Conservation (phyloP, 1,140 invertebrate species). For the Drosophila simulans region DNA sequence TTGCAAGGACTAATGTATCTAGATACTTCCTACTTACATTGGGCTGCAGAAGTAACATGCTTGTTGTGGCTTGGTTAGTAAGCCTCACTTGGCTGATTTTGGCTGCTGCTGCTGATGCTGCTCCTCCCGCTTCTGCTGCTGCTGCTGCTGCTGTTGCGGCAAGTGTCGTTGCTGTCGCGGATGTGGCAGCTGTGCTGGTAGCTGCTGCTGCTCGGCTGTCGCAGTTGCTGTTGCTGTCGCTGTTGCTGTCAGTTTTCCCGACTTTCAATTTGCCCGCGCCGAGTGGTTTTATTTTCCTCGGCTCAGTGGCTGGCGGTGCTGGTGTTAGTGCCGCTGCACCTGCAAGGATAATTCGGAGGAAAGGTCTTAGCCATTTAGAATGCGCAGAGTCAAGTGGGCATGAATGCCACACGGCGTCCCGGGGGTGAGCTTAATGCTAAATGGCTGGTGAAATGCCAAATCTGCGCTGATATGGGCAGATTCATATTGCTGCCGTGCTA, state of each 20-base stretch:
- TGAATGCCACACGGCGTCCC: constrained; percentile 62
- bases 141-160: constrained; percentile 24
- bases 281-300: constrained; percentile 35
- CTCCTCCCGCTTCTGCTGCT: constrained; percentile 12
- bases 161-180: constrained; percentile 10
- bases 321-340: constrained; percentile 58
- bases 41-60: constrained; percentile 84
- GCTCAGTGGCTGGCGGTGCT: constrained; percentile 47
- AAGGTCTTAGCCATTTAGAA: constrained; percentile 30
- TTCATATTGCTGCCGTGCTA: constrained; percentile 49
- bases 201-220: constrained; percentile 16
- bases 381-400: constrained; percentile 15
- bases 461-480: constrained; percentile 48
- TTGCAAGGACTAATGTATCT: too few relatives aligned
- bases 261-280: constrained; percentile 45
- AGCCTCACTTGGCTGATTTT: constrained; percentile 75
- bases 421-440: constrained; percentile 57
- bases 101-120: constrained; percentile 29
- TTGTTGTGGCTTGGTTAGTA: constrained; percentile 74
- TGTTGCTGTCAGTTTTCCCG: constrained; percentile 47
- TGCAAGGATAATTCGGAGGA: constrained; percentile 36
- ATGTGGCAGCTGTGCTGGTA: constrained; percentile 25
- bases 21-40: constrained; percentile 67
- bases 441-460: constrained; percentile 66
- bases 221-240: constrained; percentile 38